A percentile compares a stretch with the other conserved stretches of the same genome.
phyloP scores from a whole-genome alignment of 1,140 invertebrate species.

The Leptinotarsa texana region DNA sequence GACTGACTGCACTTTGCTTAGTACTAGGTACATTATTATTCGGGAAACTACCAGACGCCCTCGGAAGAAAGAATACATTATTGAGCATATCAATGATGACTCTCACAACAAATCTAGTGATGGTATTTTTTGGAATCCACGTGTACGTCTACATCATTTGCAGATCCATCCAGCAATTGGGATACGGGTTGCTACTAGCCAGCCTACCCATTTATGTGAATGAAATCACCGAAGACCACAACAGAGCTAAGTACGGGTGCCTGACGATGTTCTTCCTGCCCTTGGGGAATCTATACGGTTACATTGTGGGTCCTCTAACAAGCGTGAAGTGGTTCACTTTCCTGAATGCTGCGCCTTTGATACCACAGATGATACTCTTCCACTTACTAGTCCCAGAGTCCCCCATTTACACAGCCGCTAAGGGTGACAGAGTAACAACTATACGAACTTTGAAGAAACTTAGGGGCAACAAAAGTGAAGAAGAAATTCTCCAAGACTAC shows the following conservation, averaged over 20 bases:
- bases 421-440: background rate
- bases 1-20: background rate
- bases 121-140: background rate
- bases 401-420: background rate
- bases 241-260: slow-evolving; percentile 56
- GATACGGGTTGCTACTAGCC: background rate
- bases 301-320: slow-evolving; percentile 61
- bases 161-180: background rate
- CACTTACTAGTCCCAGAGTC: background rate
- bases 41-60: background rate
- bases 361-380: slow-evolving; percentile 9
- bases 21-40: background rate
- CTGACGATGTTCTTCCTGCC: slow-evolving; percentile 63
- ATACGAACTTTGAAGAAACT: slow-evolving; percentile 8
- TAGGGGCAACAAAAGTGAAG: background rate
- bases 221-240: slow-evolving; percentile 15
- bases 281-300: slow-evolving; percentile 52
- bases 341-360: background rate
- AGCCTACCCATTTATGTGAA: background rate
- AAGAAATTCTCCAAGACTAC: background rate
- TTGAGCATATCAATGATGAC: background rate
- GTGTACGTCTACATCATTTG: background rate
- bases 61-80: slow-evolving; percentile 15
- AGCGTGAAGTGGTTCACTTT: background rate
- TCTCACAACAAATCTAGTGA: background rate